phyloP scores from a whole-genome alignment of 2,113 vertebrate species.

The Corythornis madagascariensis region DNA sequence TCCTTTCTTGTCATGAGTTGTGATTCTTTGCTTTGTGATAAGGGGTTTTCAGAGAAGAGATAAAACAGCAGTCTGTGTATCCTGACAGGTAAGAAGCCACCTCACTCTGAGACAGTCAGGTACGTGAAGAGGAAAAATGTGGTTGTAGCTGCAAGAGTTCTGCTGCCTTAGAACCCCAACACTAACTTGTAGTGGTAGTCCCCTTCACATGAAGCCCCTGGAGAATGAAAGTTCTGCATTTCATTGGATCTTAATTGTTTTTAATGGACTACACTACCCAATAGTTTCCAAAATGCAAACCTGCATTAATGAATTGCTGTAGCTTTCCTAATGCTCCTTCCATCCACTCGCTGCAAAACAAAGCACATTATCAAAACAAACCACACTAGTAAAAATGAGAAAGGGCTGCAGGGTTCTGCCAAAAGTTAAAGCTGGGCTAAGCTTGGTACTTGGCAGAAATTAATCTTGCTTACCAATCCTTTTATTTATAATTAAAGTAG shows the following conservation, averaged over 20 bases:
- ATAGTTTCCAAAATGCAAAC: neutral
- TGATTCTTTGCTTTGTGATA: neutral
- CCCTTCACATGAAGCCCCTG: neutral
- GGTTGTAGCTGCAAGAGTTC: neutral
- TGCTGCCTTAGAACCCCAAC: neutral
- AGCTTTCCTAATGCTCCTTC: neutral
- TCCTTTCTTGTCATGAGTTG: neutral
- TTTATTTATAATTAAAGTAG: slow-evolving; percentile 7
- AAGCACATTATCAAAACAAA: neutral
- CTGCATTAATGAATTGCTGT: neutral
- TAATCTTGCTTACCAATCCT: neutral
- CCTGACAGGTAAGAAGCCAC: neutral
- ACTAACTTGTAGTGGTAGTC: neutral
- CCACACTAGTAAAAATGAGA: neutral
- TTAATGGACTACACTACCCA: slow-evolving; percentile 10
- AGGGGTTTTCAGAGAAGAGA: neutral
- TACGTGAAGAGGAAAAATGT: neutral
- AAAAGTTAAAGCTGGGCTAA: neutral
- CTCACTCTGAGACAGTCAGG: neutral
- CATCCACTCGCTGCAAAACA: neutral
- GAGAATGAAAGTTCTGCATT: neutral
- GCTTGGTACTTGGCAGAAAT: neutral
- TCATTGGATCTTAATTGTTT: neutral
- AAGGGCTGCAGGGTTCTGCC: neutral
- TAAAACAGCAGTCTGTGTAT: neutral